Percentiles rank a stretch among this genome's conserved stretches.
phyloP scores from a whole-genome alignment of 2,113 vertebrate genomes.

The Elephantulus edwardii region DNA sequence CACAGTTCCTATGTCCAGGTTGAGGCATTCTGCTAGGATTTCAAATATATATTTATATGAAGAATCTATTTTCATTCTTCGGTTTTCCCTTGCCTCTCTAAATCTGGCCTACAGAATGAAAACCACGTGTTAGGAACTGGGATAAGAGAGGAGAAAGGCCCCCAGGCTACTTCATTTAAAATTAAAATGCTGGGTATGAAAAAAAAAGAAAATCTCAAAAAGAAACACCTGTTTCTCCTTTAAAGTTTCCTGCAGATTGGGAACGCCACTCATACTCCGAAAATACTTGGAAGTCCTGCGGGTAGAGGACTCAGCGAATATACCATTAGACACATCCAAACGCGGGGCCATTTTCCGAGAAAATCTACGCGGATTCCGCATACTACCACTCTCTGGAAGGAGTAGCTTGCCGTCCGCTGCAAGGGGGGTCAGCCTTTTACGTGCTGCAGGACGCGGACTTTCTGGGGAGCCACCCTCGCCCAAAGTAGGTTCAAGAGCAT shows the following conservation, averaged over 20 bases:
- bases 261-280: constrained; percentile 71
- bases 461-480: not conserved
- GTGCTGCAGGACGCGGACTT: not conserved
- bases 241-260: constrained; percentile 79
- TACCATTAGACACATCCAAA: not conserved
- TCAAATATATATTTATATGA: constrained; percentile 88
- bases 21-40: constrained; percentile 81
- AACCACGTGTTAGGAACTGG: not conserved
- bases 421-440: not conserved
- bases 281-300: constrained; percentile 60
- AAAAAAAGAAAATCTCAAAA: not conserved
- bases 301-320: not conserved
- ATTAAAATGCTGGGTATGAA: not conserved
- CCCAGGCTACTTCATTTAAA: not conserved
- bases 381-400: accelerated
- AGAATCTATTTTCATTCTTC: constrained; percentile 82
- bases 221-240: constrained; percentile 87
- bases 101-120: constrained; percentile 82
- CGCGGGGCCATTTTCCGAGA: not conserved
- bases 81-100: constrained; percentile 84
- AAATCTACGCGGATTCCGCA: accelerated
- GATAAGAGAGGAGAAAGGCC: not conserved
- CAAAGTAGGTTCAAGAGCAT: accelerated
- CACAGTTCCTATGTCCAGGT: constrained; percentile 78
- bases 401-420: constrained; percentile 25